A percentile compares a stretch with the other conserved stretches of the same genome.
Conservation (phyloP, 23 tunicate genomes). For the Botrylloides violaceus region DNA sequence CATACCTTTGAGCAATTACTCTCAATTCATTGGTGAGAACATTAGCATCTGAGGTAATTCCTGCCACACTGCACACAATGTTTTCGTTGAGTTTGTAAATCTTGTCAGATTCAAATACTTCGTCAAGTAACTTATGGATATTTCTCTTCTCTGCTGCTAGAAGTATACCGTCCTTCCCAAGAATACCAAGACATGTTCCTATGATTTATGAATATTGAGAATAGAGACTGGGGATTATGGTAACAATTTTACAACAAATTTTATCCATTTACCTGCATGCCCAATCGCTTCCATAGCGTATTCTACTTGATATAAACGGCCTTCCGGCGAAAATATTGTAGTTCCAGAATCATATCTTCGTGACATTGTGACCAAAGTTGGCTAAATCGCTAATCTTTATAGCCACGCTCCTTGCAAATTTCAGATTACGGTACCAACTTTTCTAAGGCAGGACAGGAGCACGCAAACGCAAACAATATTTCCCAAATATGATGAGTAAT, state of each 20-base stretch:
- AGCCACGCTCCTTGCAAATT: too few species aligned
- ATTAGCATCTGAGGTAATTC: conserved; percentile 97
- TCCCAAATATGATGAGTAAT: too few species aligned
- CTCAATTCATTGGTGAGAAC: conserved; percentile 73
- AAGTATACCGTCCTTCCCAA: conserved; percentile 91
- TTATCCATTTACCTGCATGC: conserved; percentile 72
- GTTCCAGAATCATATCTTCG: conserved; percentile 97
- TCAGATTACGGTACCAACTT: too few species aligned
- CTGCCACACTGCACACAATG: conserved; percentile 95
- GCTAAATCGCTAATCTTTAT: too few species aligned
- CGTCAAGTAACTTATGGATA: conserved; percentile 87
- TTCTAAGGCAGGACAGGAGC: too few species aligned
- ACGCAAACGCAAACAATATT: too few species aligned
- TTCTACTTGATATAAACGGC: conserved; percentile 97
- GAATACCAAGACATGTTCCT: conserved; percentile 94
- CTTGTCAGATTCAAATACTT: conserved; percentile 81
- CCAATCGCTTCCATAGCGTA: conserved; percentile 99
- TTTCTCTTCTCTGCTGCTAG: conserved; percentile 91
- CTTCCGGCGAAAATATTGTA: conserved; percentile 95
- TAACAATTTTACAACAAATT: neutral
- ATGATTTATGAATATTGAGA: neutral
- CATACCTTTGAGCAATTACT: conserved; percentile 71
- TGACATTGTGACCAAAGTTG: conserved; percentile 44
- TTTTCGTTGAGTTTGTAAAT: conserved; percentile 93
- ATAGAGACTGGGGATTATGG: neutral